phyloP scores from a whole-genome alignment of 1,140 invertebrate species.

The Papilio polytes region DNA sequence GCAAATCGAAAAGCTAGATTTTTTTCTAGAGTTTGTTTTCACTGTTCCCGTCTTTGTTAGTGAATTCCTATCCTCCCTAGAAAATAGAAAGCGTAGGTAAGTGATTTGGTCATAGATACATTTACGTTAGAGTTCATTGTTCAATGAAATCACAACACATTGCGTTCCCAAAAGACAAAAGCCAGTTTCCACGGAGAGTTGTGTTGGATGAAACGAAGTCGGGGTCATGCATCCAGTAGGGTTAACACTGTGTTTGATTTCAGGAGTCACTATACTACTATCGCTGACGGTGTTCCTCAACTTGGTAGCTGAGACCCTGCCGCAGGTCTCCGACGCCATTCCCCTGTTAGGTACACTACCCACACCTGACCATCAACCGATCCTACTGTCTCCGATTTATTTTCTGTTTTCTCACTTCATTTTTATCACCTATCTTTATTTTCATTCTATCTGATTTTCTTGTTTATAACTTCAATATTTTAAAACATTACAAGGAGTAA shows the following conservation, averaged over 20 bases:
- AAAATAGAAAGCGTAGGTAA: constrained; percentile 19
- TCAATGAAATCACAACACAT: neutral
- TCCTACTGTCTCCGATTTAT: constrained; percentile 58
- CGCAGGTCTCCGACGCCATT: constrained; percentile 97
- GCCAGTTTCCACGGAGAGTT: constrained; percentile 53
- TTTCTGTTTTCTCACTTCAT: constrained; percentile 55
- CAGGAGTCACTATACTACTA: constrained; percentile 99
- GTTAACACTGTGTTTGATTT: constrained; percentile 88
- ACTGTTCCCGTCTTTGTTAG: constrained; percentile 23
- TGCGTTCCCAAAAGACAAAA: neutral
- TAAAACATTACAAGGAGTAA: constrained; percentile 82
- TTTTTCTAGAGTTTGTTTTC: constrained; percentile 16
- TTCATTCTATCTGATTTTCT: constrained; percentile 56
- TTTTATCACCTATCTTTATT: constrained; percentile 55
- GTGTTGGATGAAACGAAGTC: constrained; percentile 44
- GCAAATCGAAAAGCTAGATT: constrained; percentile 18
- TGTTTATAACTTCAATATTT: constrained; percentile 63
- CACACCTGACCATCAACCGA: constrained; percentile 65
- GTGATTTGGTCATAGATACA: constrained; percentile 3
- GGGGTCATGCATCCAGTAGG: constrained; percentile 47
- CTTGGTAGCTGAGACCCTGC: constrained; percentile 97
- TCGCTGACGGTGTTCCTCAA: constrained; percentile 99
- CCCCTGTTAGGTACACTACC: constrained; percentile 94
- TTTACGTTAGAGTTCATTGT: neutral
- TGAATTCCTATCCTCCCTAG: constrained; percentile 28